Evolutionary conservation across 2,888 invertebrate genomes (phyloP), one percentile per base, ranked within the genome.

Genomic region (Aradus depressus): DNA sequence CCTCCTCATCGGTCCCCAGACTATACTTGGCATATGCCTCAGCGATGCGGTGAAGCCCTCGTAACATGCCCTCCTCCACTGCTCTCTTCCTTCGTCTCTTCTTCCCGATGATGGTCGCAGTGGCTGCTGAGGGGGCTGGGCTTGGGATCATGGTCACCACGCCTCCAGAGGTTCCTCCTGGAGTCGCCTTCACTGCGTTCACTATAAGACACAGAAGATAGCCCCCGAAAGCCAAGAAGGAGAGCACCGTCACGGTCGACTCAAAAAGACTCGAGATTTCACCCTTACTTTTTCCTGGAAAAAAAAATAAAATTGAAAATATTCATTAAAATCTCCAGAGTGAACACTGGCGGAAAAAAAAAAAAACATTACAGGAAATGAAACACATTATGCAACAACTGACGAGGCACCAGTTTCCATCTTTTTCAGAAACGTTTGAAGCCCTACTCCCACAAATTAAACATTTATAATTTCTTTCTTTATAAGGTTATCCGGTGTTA

Each of bases 141-240:
- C 47, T 34, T 4, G 50, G 31, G 21, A 49, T 28, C 26, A 22
- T 21, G 3, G 31, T 38, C 14, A 32, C 25, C 4, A 32, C 14
- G 5, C 10, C 21, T 8, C 14, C 14, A 16, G 14, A 18, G 2
- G n/a, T 6, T 12, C 14, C n/a, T n/a, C 44, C 45, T 21, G 37
- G 50, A 14, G 43, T 47, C 35, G 44, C 51, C 23, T 44, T 47
- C 10, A 58, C 16, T 0, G 56, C 51, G 25, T 83, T 80, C 22
- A 85, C 80, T 45, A 87, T 79, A 41, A 88, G 69, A 60, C 85
- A 84, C 2, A 88, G 65, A 18, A 89, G 68, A 63, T 89, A 89
- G 1, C 87, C 88, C 1, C 86, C 88, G 62, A 89, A 89, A 0
- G 88, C 88, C 5, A 88, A 67, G 67, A 88, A 88, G 0, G 88